Base-by-base conservation (phyloP, 2,113 vertebrate species). In the Protomyctophum bolini region DNA sequence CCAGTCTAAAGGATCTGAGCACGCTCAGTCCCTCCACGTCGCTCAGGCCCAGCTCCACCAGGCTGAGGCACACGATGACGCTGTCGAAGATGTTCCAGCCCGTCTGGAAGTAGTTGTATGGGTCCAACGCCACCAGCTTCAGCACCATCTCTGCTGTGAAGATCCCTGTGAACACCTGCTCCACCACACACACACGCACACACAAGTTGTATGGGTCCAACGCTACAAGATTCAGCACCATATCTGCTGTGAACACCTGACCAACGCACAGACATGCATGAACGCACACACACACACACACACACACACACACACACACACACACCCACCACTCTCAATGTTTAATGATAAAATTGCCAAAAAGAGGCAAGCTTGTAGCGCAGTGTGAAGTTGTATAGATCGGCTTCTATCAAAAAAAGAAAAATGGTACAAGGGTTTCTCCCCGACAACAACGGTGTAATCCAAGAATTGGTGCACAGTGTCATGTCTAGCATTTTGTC, bases 51-150 rank as follows among this genome's bases (percentile, higher is more conserved):
- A 99, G 91, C 90, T 99, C 98, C 96, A 99, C 97, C 79, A 99
- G 92, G 83, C 97, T 98, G 48, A 99, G 94, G 63, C 93, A 94
- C 66, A 99, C 98, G n/a, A 99, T 99, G 91, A 99, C 93, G 90
- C 97, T 96, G 93, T 99, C 98, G 15, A 99, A 99, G 88, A 99
- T 98, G 89, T 99, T 99, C 98, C 98, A 99, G 78, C 97, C 97
- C 72, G 97, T 95, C 90, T 99, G 98, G 89, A 99, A 99, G 88
- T 99, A 99, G 85, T 95, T 96, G 85, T 98, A 99, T 3, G 97
- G 96, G 74, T 99, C 97, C 82, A 97, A 91, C 63, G 97, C 98
- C n/a, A 99, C 95, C 82, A 99, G 91, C 93, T 99, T 99, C 88
- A 99, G 91, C 71, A 98, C 86, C 98, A 99, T 99, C 92, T 99